These are phyloP conservation scores for Gavialis gangeticus DNA, from an alignment of 2,113 vertebrate species.

Conservation along the genomic window DNA sequence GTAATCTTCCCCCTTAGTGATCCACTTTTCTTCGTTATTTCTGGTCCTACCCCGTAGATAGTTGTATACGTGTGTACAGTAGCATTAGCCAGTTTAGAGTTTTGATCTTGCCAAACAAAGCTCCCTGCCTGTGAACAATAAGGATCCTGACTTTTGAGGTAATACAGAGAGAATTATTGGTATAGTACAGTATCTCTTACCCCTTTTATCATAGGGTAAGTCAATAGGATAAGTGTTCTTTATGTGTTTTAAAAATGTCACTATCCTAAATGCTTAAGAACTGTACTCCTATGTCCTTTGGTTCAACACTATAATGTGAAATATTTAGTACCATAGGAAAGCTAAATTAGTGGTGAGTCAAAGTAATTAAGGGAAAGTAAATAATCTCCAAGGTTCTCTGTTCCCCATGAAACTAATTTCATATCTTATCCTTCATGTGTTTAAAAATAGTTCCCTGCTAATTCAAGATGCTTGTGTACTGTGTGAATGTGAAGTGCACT, in stretches of 20 bases:
- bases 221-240: not conserved
- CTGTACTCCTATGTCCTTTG: not conserved
- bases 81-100: not conserved
- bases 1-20: not conserved
- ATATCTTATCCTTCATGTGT: conserved; percentile 80
- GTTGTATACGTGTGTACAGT: fast-evolving
- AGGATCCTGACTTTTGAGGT: not conserved
- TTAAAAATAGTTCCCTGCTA: conserved; percentile 84
- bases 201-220: not conserved
- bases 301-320: conserved; percentile 63
- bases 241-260: not conserved
- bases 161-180: not conserved
- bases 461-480: conserved; percentile 79
- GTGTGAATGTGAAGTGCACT: conserved; percentile 78
- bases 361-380: conserved; percentile 84
- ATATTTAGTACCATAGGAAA: conserved; percentile 75
- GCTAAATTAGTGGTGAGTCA: conserved; percentile 80
- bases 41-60: not conserved
- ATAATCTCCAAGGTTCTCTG: conserved; percentile 82
- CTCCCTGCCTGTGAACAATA: not conserved
- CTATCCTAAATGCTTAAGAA: not conserved
- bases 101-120: not conserved
- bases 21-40: not conserved
- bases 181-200: not conserved
- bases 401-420: conserved; percentile 85